phyloP scores from a whole-genome alignment of 2,797 vertebrate species.

The Melanotaenia parkinsoni region DNA sequence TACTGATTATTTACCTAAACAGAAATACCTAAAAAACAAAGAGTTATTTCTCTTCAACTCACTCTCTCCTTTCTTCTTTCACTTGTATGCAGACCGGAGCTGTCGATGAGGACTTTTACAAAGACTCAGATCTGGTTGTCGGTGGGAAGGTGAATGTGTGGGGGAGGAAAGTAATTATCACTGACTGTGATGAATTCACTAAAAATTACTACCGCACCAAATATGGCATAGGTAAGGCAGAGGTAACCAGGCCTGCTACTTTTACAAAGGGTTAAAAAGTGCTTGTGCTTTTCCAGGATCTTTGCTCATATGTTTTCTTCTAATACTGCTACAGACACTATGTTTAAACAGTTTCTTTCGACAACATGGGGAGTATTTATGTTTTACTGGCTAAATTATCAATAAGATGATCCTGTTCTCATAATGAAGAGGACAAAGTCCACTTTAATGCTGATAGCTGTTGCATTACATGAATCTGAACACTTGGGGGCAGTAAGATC shows the following conservation, averaged over 20 bases:
- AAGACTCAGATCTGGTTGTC: slow-evolving; percentile 88
- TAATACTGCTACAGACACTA: neutral
- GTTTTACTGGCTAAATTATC: neutral
- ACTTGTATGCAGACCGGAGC: slow-evolving; percentile 83
- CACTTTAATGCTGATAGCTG: neutral
- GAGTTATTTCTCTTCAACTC: neutral
- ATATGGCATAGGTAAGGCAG: slow-evolving; percentile 88
- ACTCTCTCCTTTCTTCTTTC: slow-evolving; percentile 12
- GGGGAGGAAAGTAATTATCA: slow-evolving; percentile 89
- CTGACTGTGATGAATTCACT: slow-evolving; percentile 93
- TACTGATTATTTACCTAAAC: neutral
- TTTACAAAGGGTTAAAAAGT: too few species aligned
- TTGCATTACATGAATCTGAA: slow-evolving; percentile 41
- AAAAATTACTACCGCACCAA: slow-evolving; percentile 90
- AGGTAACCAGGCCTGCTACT: neutral
- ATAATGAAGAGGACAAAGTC: neutral
- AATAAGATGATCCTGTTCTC: neutral
- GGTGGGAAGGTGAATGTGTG: slow-evolving; percentile 89
- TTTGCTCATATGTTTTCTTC: neutral
- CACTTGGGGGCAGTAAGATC: slow-evolving; percentile 78
- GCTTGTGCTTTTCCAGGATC: too few species aligned
- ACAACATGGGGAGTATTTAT: neutral
- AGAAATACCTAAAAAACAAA: neutral
- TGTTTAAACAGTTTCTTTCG: neutral
- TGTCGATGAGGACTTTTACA: slow-evolving; percentile 87